phyloP scores from a whole-genome alignment of 2,888 invertebrate genomes.

The Cataglyphis albicans region DNA sequence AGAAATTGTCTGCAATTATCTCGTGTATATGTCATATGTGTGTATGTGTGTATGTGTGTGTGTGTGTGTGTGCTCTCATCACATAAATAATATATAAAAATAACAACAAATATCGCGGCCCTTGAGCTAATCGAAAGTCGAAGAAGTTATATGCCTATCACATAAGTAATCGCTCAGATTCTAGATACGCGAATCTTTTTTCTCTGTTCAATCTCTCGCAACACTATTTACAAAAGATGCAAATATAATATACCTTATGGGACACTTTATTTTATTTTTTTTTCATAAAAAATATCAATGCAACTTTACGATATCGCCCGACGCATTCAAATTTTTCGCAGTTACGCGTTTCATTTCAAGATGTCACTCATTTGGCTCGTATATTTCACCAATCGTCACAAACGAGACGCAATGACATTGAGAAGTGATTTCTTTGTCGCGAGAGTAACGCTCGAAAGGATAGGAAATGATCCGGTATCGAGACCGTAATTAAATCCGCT shows the following conservation, averaged over 20 bases:
- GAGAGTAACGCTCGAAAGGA: not conserved
- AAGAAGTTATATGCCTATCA: constrained; percentile 33
- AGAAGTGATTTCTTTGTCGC: not conserved
- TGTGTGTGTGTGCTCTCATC: not conserved
- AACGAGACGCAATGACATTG: constrained; percentile 3
- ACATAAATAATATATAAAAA: constrained; percentile 69
- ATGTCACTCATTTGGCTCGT: constrained; percentile 1
- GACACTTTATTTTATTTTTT: not conserved
- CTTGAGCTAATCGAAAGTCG: constrained; percentile 23
- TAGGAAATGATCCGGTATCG: not conserved
- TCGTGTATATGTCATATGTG: not conserved
- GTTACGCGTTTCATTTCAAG: not conserved
- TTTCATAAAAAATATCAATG: constrained; percentile 46
- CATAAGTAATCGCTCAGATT: constrained; percentile 46
- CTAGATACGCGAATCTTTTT: constrained; percentile 12
- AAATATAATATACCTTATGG: not conserved
- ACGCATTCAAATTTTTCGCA: not conserved
- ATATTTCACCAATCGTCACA: not conserved
- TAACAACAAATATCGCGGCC: constrained; percentile 56
- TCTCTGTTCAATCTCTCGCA: constrained; percentile 6
- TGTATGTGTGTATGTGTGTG: not conserved
- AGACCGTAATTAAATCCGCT: constrained; percentile 21
- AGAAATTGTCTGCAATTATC: constrained; percentile 51
- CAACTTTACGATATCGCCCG: constrained; percentile 26
- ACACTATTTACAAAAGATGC: constrained; percentile 46